Evolutionary conservation across 1,140 invertebrate genomes (phyloP), one percentile per base, ranked within the genome.

Genomic region (Meloidogyne hapla): DNA sequence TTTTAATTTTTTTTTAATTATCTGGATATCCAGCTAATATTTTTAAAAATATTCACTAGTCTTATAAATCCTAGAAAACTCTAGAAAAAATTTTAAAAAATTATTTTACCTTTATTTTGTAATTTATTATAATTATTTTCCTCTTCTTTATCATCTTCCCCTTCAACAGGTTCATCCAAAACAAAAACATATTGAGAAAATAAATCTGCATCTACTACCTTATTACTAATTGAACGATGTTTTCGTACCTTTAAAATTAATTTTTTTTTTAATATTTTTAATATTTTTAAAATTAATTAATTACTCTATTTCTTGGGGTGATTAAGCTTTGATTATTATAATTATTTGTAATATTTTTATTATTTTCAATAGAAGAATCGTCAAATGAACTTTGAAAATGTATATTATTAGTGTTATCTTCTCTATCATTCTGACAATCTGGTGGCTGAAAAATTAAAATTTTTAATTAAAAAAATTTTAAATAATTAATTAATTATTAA

Each of bases 131-230:
- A 15, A 33, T 21, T n/a, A 38, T 8, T 21, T 5, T 63, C 12
- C 25, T 21, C 25, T 64, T 28, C 56, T 21, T 28, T 28, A 1
- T 75, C 26, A 33, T 33, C 38, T 45, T 73, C 69, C 40, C 18
- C 69, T 48, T 18, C 77, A 72, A 77, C 66, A 21, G 71, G 56
- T 13, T 73, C 64, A 56, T 86, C 85, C 64, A 86, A 62, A 6
- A 86, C 85, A 65, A 83, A 86, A n/a, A 86, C 77, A 23, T 83
- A 86, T 64, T 86, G 84, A 1, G 85, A 87, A 28, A 84, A 80
- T 18, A 86, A 73, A 67, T 86, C 85, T 0, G 76, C 79, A 18
- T 76, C 77, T 13, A 74, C 42, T 18, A 73, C 33, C 13, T 15
- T 48, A 48, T 15, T 48, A 5, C n/a, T 56, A 5, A 21, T n/a